Percentiles rank a stretch among this genome's conserved stretches.
These are phyloP conservation scores for Holotrichia oblita DNA, from an alignment of 1,140 invertebrate genomes.

Conservation along the genomic window DNA sequence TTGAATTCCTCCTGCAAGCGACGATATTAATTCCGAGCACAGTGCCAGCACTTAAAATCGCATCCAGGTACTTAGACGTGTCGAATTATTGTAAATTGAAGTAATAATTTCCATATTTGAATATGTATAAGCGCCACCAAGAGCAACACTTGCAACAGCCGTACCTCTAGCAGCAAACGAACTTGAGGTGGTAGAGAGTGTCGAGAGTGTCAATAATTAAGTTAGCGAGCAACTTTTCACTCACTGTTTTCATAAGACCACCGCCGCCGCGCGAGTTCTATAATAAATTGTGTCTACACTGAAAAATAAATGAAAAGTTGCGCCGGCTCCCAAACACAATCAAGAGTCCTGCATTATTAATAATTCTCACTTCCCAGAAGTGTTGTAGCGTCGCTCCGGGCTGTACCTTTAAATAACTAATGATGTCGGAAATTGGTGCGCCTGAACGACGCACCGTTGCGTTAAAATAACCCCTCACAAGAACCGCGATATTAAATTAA, in stretches of 20 bases:
- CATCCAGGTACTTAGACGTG: conserved; percentile 46
- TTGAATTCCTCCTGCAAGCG: conserved; percentile 1
- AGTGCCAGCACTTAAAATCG: conserved; percentile 35
- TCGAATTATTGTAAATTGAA: conserved; percentile 48
- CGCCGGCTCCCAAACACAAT: conserved; percentile 47
- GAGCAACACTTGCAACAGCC: neutral
- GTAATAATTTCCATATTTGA: conserved; percentile 49
- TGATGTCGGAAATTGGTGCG: conserved; percentile 49
- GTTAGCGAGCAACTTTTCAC: conserved; percentile 49
- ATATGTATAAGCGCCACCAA: conserved; percentile 47
- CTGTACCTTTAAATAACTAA: conserved; percentile 48
- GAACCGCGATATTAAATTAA: conserved; percentile 46
- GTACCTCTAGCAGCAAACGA: conserved; percentile 43
- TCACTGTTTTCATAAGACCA: conserved; percentile 47
- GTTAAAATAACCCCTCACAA: conserved; percentile 43
- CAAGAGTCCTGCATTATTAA: conserved; percentile 50
- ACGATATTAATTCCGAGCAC: neutral
- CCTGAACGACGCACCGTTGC: conserved; percentile 42
- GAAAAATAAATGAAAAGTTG: conserved; percentile 50
- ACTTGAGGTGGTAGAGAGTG: conserved; percentile 41
- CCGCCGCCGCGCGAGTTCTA: conserved; percentile 41
- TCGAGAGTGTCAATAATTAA: conserved; percentile 50
- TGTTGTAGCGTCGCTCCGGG: conserved; percentile 44
- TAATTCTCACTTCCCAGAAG: conserved; percentile 50
- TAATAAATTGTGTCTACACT: conserved; percentile 51